phyloP scores from a whole-genome alignment of 2,888 invertebrate species.

The Arctia plantaginis region DNA sequence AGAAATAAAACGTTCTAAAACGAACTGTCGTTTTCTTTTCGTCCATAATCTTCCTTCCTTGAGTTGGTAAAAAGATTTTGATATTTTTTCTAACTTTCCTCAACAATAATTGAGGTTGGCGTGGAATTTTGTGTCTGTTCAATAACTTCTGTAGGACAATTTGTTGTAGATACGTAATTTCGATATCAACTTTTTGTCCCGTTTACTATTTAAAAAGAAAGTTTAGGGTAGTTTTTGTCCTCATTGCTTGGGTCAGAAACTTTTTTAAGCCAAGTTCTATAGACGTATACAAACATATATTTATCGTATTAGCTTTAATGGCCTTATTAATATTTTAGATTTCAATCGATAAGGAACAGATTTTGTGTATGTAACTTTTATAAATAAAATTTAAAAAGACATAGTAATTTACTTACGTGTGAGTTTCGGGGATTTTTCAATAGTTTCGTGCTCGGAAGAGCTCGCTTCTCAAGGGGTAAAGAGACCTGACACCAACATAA shows the following conservation, averaged over 20 bases:
- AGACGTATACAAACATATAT: background rate
- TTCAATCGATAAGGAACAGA: background rate
- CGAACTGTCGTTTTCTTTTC: background rate
- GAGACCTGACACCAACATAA: no score
- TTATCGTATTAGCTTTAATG: background rate
- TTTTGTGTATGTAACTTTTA: no score
- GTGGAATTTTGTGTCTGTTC: background rate
- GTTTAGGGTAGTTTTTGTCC: background rate
- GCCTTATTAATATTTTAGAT: background rate
- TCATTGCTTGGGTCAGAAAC: background rate
- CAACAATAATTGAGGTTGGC: background rate
- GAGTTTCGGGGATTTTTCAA: no score
- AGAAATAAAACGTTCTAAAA: background rate
- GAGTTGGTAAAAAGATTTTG: background rate
- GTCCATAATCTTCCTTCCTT: background rate
- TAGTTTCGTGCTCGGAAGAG: no score
- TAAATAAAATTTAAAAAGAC: no score
- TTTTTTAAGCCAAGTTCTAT: background rate
- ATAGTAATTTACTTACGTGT: no score
- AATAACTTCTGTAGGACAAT: background rate
- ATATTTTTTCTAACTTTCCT: background rate
- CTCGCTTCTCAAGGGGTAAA: no score
- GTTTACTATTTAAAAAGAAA: background rate
- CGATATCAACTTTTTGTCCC: background rate
- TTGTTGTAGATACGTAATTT: background rate